phyloP scores from a whole-genome alignment of 1,140 invertebrate species.

The Anoplophora glabripennis region DNA sequence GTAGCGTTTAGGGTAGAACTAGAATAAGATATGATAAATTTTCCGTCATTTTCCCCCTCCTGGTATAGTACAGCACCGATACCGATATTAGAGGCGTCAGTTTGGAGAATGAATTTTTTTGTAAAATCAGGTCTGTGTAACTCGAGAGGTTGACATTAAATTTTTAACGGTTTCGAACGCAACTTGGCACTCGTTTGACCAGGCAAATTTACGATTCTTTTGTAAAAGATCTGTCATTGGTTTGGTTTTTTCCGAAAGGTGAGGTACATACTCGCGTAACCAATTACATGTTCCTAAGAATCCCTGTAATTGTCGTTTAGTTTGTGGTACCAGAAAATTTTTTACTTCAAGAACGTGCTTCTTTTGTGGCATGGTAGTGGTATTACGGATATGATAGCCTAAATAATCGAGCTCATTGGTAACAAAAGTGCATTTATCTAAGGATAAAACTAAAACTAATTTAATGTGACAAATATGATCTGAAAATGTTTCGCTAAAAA shows the following conservation, averaged over 20 bases:
- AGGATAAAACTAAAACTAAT: constrained; percentile 20
- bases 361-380: constrained; percentile 25
- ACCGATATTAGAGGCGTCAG: constrained; percentile 15
- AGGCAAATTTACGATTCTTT: constrained; percentile 28
- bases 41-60: neutral
- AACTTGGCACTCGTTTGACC: constrained; percentile 21
- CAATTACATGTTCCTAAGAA: constrained; percentile 35
- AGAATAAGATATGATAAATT: constrained; percentile 17
- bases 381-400: constrained; percentile 29
- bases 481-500: constrained; percentile 9
- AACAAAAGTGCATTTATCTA: constrained; percentile 21
- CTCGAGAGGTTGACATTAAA: constrained; percentile 23
- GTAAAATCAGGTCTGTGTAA: constrained; percentile 20
- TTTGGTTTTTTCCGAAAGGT: constrained; percentile 22
- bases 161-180: constrained; percentile 39
- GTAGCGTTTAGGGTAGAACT: constrained; percentile 17
- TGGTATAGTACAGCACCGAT: constrained; percentile 25
- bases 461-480: constrained; percentile 1
- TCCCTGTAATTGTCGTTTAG: constrained; percentile 24
- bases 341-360: constrained; percentile 27
- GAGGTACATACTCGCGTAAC: constrained; percentile 32
- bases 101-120: constrained; percentile 16
- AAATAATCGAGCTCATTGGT: constrained; percentile 31
- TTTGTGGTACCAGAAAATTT: constrained; percentile 29
- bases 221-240: constrained; percentile 26